phyloP scores from a whole-genome alignment of 2,797 vertebrate genomes.

The Podarcis siculus region DNA sequence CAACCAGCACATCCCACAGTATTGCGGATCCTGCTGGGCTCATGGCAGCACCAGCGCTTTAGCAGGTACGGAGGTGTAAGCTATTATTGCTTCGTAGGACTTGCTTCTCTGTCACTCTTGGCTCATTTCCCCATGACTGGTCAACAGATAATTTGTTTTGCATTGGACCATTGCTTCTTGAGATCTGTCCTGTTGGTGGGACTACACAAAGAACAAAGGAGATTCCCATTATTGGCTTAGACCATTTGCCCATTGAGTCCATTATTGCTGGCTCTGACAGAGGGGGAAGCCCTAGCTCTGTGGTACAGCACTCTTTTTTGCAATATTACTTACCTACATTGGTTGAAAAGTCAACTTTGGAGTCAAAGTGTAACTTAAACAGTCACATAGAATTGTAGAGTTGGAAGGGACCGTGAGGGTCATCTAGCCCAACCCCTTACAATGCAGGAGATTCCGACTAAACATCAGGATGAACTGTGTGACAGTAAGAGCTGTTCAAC shows the following conservation, averaged over 20 bases:
- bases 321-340: no score
- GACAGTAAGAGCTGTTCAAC: no score
- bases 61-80: slow-evolving; percentile 80
- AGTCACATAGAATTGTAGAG: no score
- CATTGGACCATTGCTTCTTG: neutral
- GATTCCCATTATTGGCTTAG: neutral
- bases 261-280: neutral
- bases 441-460: no score
- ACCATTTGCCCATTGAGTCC: neutral
- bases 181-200: neutral
- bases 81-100: neutral
- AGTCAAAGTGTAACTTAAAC: no score
- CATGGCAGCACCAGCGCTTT: slow-evolving; percentile 95
- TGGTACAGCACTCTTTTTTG: no score
- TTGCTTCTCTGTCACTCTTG: neutral
- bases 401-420: no score
- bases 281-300: no score
- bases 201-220: neutral
- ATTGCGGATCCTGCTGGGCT: slow-evolving; percentile 98
- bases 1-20: slow-evolving; percentile 98
- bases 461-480: no score
- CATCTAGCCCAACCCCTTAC: no score
- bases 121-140: neutral
- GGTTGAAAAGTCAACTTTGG: no score
- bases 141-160: no score